A percentile compares a stretch with the other conserved stretches of the same genome.
phyloP scores from a whole-genome alignment of 2,888 invertebrate genomes.

The Lutraria lutraria region DNA sequence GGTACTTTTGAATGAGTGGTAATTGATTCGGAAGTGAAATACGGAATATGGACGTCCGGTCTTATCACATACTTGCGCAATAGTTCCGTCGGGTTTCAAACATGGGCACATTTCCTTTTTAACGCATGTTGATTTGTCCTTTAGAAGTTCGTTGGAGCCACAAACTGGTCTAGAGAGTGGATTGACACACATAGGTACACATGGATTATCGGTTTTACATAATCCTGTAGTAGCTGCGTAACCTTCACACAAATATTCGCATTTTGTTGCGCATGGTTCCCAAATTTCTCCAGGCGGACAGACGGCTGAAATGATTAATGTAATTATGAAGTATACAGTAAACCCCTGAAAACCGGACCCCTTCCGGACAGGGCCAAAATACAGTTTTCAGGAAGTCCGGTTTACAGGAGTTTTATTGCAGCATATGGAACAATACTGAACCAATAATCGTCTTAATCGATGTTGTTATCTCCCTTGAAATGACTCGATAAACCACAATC shows the following conservation, averaged over 20 bases:
- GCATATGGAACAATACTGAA: too few relatives aligned
- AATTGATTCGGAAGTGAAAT: not conserved
- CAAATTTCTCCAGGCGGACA: conserved; percentile 86
- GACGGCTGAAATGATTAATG: conserved; percentile 70
- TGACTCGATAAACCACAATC: too few relatives aligned
- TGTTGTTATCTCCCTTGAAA: too few relatives aligned
- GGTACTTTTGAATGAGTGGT: too few relatives aligned
- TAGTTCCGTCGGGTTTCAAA: conserved; percentile 89
- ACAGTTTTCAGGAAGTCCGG: too few relatives aligned
- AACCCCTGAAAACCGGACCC: too few relatives aligned
- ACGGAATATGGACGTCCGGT: not conserved
- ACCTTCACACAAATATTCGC: conserved; percentile 72
- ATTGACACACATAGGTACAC: conserved; percentile 82
- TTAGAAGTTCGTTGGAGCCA: conserved; percentile 88
- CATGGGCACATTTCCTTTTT: conserved; percentile 92
- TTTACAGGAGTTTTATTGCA: too few relatives aligned
- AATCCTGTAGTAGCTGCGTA: conserved; percentile 63
- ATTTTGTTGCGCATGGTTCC: conserved; percentile 86
- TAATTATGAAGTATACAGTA: not conserved
- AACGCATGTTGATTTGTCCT: conserved; percentile 92
- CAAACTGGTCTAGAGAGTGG: conserved; percentile 69
- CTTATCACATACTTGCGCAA: conserved; percentile 89
- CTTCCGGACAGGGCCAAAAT: too few relatives aligned
- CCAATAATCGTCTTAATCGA: too few relatives aligned
- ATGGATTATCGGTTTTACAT: conserved; percentile 79